These are phyloP conservation scores for Helarctos malayanus DNA, from an alignment of 2,797 vertebrate genomes.

Conservation along the genomic window DNA sequence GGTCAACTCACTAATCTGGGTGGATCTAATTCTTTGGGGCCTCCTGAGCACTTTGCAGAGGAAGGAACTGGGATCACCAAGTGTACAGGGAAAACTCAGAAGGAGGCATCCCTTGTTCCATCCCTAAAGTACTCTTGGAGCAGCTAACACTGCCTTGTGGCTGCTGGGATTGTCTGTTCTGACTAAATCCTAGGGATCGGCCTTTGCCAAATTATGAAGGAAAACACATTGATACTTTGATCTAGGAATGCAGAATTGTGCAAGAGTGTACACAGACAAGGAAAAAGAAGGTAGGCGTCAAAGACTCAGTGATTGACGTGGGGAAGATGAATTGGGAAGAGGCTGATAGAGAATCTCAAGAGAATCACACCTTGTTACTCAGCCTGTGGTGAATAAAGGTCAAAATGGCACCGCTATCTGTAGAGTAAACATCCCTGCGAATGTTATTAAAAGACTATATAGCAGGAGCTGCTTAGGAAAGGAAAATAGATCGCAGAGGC, in stretches of 20 bases:
- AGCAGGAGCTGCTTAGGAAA: background rate
- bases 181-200: background rate
- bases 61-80: background rate
- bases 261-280: background rate
- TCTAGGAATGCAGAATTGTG: background rate
- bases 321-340: conserved; percentile 2
- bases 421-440: background rate
- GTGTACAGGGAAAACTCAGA: background rate
- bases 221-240: background rate
- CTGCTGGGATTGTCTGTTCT: background rate
- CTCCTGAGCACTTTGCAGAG: background rate
- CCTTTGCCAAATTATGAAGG: background rate
- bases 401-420: background rate
- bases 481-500: background rate
- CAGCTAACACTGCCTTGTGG: rapidly evolving
- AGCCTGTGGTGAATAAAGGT: background rate
- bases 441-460: background rate
- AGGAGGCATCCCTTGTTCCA: background rate
- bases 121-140: background rate
- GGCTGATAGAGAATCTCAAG: background rate
- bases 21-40: background rate
- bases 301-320: background rate
- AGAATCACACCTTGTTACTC: background rate
- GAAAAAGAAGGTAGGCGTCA: background rate
- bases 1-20: background rate